phyloP scores from a whole-genome alignment of 1,140 invertebrate species.

The Cherax quadricarinatus region DNA sequence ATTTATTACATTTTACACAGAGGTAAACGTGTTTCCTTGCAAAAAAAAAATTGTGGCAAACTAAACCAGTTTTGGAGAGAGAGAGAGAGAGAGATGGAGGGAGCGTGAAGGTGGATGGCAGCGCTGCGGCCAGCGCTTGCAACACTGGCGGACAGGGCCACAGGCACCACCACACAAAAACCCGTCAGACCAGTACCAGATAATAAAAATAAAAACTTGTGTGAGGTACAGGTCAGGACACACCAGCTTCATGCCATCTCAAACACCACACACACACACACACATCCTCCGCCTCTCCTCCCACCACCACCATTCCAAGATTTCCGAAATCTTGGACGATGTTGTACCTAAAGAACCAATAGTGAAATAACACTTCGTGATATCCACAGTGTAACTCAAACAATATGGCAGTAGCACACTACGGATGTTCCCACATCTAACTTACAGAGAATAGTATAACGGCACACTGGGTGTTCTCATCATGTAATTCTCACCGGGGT shows the following conservation, averaged over 20 bases:
- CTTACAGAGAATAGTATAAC: no score
- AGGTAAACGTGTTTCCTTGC: not conserved
- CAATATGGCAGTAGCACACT: no score
- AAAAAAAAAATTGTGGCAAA: not conserved
- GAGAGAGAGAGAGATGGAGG: not conserved
- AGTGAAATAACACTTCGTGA: no score
- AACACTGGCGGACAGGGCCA: slow-evolving; percentile 20
- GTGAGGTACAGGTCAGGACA: slow-evolving; percentile 28
- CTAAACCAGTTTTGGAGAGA: slow-evolving; percentile 1
- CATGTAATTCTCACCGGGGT: no score
- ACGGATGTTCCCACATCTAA: no score
- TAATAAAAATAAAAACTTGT: slow-evolving; percentile 29
- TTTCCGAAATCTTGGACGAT: no score
- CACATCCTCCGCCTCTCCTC: not conserved
- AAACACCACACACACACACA: slow-evolving; percentile 11
- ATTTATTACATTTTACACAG: not conserved
- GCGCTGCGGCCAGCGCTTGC: not conserved
- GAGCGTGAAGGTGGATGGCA: not conserved
- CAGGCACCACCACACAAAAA: slow-evolving; percentile 17
- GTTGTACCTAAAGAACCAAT: no score
- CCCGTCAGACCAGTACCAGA: not conserved
- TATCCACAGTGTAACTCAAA: no score
- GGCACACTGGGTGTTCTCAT: no score
- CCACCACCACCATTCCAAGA: no score
- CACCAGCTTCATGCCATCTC: slow-evolving; percentile 10